phyloP scores from a whole-genome alignment of 2,797 vertebrate genomes.

The Epinephelus coioides region DNA sequence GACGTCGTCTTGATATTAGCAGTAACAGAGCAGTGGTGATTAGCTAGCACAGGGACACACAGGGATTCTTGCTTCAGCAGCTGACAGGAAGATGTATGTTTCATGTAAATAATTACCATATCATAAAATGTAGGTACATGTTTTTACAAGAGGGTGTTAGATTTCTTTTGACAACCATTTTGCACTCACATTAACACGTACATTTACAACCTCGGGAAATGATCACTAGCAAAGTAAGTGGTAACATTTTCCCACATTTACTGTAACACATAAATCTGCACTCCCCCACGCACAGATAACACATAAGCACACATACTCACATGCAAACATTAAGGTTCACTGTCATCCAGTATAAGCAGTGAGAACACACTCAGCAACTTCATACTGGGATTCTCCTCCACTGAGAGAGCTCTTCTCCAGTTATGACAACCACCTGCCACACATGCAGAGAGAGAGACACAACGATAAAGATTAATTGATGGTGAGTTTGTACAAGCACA shows the following conservation, averaged over 20 bases:
- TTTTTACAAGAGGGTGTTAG: neutral
- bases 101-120: neutral
- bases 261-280: constrained; percentile 18
- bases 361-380: constrained; percentile 10
- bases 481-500: constrained; percentile 42
- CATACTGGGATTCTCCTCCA: constrained; percentile 10
- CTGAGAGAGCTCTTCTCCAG: constrained; percentile 18
- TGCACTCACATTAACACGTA: neutral
- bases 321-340: constrained; percentile 32
- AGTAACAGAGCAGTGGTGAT: no score
- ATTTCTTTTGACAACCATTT: neutral
- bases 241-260: constrained; percentile 36
- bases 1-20: no score
- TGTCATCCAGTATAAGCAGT: constrained; percentile 31
- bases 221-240: neutral
- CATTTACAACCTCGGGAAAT: constrained; percentile 16
- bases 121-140: neutral
- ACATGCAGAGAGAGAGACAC: constrained; percentile 32
- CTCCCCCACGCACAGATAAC: constrained; percentile 6
- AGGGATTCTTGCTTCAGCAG: neutral
- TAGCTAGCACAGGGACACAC: no score
- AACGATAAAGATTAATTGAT: constrained; percentile 55
- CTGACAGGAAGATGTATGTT: neutral
- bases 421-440: constrained; percentile 3
- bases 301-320: constrained; percentile 34